phyloP scores from a whole-genome alignment of 1,140 invertebrate species.

The Pemphigus obesinymphae region DNA sequence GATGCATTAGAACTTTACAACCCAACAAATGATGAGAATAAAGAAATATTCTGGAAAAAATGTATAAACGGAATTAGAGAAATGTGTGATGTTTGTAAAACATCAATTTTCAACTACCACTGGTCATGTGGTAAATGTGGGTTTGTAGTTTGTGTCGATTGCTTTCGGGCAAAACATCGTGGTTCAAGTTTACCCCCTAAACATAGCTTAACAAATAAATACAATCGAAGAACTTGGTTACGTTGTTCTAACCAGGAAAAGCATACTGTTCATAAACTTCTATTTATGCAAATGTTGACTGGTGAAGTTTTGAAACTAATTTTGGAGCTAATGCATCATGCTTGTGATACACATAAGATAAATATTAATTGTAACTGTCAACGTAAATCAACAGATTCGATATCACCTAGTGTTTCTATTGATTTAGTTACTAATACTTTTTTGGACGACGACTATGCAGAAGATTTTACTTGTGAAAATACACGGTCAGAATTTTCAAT shows the following conservation, averaged over 20 bases:
- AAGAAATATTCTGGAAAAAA: constrained; percentile 86
- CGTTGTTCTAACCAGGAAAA: constrained; percentile 75
- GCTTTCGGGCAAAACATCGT: constrained; percentile 60
- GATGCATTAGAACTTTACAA: constrained; percentile 68
- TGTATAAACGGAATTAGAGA: constrained; percentile 90
- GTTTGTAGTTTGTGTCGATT: constrained; percentile 95
- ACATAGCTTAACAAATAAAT: background rate
- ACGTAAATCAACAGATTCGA: constrained; percentile 45
- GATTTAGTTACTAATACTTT: background rate
- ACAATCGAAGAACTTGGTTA: constrained; percentile 73
- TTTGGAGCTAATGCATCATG: constrained; percentile 70
- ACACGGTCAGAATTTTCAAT: background rate
- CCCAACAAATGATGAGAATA: constrained; percentile 24
- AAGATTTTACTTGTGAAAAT: background rate
- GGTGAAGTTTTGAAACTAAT: constrained; percentile 75
- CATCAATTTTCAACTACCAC: constrained; percentile 95
- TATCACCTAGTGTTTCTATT: too few species aligned
- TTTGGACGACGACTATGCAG: background rate
- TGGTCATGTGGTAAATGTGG: constrained; percentile 97
- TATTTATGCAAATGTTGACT: constrained; percentile 93
- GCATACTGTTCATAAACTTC: constrained; percentile 79
- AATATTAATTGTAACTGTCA: constrained; percentile 75
- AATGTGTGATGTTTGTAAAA: constrained; percentile 97
- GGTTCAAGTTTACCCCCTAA: background rate
- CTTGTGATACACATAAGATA: constrained; percentile 72